Conservation (phyloP, 1,140 invertebrate species). For the Phortica variegata region DNA sequence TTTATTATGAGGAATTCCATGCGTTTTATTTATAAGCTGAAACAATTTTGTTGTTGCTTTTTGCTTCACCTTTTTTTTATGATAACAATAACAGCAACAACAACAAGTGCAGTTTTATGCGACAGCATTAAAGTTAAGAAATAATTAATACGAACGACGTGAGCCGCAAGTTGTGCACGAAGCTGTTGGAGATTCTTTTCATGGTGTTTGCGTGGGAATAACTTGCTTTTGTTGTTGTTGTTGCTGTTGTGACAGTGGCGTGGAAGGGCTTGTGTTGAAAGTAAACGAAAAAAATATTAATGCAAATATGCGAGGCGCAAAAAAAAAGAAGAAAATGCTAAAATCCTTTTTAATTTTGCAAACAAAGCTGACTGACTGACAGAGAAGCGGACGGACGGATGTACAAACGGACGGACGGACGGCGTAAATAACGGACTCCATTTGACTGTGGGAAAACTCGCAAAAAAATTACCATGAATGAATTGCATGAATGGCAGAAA, state of each 20-base stretch:
- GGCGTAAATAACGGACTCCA: too few species aligned
- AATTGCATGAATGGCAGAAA: too few species aligned
- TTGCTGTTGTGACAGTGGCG: too few species aligned
- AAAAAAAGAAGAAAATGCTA: too few species aligned
- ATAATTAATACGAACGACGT: constrained; percentile 45
- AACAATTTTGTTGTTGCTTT: too few species aligned
- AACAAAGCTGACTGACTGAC: constrained; percentile 34
- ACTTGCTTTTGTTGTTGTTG: too few species aligned
- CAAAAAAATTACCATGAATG: too few species aligned
- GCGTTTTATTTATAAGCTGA: constrained; percentile 30
- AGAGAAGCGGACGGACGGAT: too few species aligned
- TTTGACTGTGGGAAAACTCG: too few species aligned
- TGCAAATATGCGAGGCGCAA: constrained; percentile 46
- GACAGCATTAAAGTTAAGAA: constrained; percentile 27
- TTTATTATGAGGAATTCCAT: constrained; percentile 18
- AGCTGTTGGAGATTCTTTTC: constrained; percentile 36
- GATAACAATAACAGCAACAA: too few species aligned
- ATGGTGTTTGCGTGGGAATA: constrained; percentile 47
- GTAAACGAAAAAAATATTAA: constrained; percentile 35
- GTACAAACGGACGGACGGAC: too few species aligned
- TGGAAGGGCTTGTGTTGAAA: constrained; percentile 26
- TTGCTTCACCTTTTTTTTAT: too few species aligned
- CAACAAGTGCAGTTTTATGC: constrained; percentile 14
- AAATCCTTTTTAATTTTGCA: constrained; percentile 52
- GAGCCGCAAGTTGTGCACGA: constrained; percentile 19